Conservation (phyloP, 2,797 vertebrate genomes). For the Rhabdomys pumilio region DNA sequence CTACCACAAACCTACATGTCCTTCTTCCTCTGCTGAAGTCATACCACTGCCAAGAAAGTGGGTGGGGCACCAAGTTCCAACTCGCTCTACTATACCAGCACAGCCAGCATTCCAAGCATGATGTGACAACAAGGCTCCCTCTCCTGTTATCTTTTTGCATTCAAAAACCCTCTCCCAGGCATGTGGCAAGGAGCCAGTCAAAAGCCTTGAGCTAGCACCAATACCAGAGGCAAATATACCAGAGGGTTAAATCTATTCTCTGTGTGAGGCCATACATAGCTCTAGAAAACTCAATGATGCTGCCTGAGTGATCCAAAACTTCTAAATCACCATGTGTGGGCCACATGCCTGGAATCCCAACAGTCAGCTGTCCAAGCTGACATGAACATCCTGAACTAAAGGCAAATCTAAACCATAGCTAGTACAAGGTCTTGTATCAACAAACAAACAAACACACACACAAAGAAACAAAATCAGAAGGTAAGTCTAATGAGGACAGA, state of each 20-base stretch:
- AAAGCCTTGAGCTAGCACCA: background rate
- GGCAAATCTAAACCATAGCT: background rate
- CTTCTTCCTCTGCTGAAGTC: background rate
- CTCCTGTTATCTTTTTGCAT: background rate
- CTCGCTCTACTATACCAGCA: background rate
- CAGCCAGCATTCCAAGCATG: background rate
- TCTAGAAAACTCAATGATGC: background rate
- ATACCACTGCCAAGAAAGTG: background rate
- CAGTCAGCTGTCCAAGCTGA: background rate
- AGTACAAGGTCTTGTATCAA: background rate
- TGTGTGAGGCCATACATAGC: background rate
- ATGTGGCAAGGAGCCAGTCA: background rate
- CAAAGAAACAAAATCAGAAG: background rate
- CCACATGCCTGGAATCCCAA: background rate
- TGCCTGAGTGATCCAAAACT: background rate
- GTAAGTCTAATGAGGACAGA: slow-evolving; percentile 1
- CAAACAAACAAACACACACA: background rate
- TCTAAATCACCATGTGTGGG: slow-evolving; percentile 15
- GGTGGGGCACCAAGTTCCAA: background rate
- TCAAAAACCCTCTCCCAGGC: background rate
- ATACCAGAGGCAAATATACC: background rate
- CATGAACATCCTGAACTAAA: background rate
- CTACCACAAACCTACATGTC: background rate
- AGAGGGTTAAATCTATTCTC: slow-evolving; percentile 1
- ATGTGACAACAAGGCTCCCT: background rate